Evolutionary conservation across 2,797 vertebrate species (phyloP).

Genomic region (Hyperoplus lanceolatus): DNA sequence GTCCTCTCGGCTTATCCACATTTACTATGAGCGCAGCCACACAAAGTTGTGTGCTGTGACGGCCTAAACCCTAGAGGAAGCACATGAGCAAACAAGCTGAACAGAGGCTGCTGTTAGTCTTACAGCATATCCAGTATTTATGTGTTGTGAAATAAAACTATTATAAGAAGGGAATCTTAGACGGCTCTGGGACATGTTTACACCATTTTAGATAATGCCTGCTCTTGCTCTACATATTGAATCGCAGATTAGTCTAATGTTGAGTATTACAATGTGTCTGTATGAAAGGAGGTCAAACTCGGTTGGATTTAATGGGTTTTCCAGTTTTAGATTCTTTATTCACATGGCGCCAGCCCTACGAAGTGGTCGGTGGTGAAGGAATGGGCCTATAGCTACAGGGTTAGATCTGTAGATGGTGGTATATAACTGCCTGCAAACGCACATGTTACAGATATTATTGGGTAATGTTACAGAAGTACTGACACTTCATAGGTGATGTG

Average conservation of each 20-base stretch:
- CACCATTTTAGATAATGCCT: slow-evolving; percentile 83
- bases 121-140: slow-evolving; percentile 81
- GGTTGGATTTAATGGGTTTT: slow-evolving; percentile 73
- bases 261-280: slow-evolving; percentile 71
- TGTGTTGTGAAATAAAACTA: slow-evolving; percentile 81
- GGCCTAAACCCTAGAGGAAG: slow-evolving; percentile 77
- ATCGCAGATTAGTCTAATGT: slow-evolving; percentile 85
- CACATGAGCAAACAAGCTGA: slow-evolving; percentile 75
- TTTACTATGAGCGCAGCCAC: slow-evolving; percentile 64
- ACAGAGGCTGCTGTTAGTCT: slow-evolving; percentile 69
- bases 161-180: slow-evolving; percentile 79
- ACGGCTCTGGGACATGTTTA: slow-evolving; percentile 86
- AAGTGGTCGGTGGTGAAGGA: slow-evolving; percentile 32
- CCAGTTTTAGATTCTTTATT: slow-evolving; percentile 64
- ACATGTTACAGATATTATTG: slow-evolving; percentile 26
- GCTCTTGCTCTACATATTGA: slow-evolving; percentile 84
- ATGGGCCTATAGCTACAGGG: slow-evolving; percentile 20
- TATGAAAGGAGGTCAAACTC: slow-evolving; percentile 76
- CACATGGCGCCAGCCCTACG: slow-evolving; percentile 22
- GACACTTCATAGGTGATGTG: neutral
- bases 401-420: slow-evolving; percentile 26
- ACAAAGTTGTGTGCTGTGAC: slow-evolving; percentile 76
- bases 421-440: slow-evolving; percentile 12
- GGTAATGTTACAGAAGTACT: slow-evolving; percentile 1
- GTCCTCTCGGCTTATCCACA: slow-evolving; percentile 75